Conservation (phyloP, 2,888 invertebrate genomes). For the Netelia melanura region DNA sequence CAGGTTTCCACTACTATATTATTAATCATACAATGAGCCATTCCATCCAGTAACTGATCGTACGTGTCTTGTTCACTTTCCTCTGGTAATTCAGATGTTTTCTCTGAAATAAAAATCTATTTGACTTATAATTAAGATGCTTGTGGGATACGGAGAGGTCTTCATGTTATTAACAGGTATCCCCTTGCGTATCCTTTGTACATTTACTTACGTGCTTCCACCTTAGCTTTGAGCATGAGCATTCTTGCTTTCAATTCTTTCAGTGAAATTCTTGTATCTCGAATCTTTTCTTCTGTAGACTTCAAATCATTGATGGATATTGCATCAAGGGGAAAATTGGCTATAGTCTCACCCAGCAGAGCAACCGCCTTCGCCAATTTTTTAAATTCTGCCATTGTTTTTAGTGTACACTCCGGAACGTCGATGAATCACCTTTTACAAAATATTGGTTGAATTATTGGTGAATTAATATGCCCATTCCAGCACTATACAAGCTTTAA, state of each 20-base stretch:
- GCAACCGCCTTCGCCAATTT: conserved; percentile 55
- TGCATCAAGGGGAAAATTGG: conserved; percentile 70
- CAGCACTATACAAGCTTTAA: not conserved
- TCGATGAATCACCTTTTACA: no score
- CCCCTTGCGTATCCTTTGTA: not conserved
- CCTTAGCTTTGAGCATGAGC: conserved; percentile 57
- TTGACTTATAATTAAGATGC: not conserved
- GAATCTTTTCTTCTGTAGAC: conserved; percentile 68
- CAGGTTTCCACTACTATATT: conserved; percentile 52
- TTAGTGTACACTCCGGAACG: not conserved
- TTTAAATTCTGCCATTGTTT: conserved; percentile 53
- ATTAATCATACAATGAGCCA: conserved; percentile 53
- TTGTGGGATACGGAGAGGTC: not conserved
- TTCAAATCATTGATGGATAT: conserved; percentile 70
- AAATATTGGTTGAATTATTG: no score
- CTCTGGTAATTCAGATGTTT: conserved; percentile 25
- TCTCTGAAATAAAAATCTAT: conserved; percentile 24
- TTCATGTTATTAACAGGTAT: no score
- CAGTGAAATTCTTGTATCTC: conserved; percentile 60
- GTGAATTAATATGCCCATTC: no score
- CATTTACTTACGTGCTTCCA: conserved; percentile 55
- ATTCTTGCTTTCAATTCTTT: conserved; percentile 63
- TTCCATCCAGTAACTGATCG: conserved; percentile 53
- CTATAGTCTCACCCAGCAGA: conserved; percentile 60
- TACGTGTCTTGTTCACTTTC: conserved; percentile 49